A percentile compares a stretch with the other conserved stretches of the same genome.
These are phyloP conservation scores for Scaptomyza tumidula DNA, from an alignment of 2,888 invertebrate species.

Conservation along the genomic window DNA sequence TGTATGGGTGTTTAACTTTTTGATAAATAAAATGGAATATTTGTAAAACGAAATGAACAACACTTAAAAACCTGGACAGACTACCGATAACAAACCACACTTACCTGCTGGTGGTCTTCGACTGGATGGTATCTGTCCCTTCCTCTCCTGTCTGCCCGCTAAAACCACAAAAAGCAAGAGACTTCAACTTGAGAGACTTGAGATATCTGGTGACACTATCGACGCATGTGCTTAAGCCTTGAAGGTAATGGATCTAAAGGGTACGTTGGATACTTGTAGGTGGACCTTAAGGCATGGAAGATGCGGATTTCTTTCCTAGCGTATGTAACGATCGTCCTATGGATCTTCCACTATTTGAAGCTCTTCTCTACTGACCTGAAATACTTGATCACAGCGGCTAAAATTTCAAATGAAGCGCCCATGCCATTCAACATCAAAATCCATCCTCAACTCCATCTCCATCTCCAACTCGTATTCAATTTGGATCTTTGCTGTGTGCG, in stretches of 20 bases:
- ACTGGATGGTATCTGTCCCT: not conserved
- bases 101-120: slow-evolving; percentile 31
- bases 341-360: too few species aligned
- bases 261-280: not conserved
- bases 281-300: not conserved
- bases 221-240: slow-evolving; percentile 2
- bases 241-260: not conserved
- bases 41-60: slow-evolving; percentile 34
- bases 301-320: not conserved
- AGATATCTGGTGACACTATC: slow-evolving; percentile 28
- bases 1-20: slow-evolving; percentile 62
- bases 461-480: not conserved
- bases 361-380: not conserved
- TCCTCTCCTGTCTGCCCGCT: slow-evolving; percentile 1
- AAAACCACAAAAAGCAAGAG: slow-evolving; percentile 36
- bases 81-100: not conserved
- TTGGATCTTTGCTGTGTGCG: slow-evolving; percentile 47
- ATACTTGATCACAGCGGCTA: not conserved
- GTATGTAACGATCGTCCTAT: not conserved
- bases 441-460: not conserved
- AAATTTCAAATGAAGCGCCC: slow-evolving; percentile 13
- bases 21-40: slow-evolving; percentile 72
- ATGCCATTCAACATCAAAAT: not conserved
- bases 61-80: slow-evolving; percentile 6
- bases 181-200: slow-evolving; percentile 11